phyloP scores from a whole-genome alignment of 1,140 invertebrate genomes.

The Campoletis sonorensis region DNA sequence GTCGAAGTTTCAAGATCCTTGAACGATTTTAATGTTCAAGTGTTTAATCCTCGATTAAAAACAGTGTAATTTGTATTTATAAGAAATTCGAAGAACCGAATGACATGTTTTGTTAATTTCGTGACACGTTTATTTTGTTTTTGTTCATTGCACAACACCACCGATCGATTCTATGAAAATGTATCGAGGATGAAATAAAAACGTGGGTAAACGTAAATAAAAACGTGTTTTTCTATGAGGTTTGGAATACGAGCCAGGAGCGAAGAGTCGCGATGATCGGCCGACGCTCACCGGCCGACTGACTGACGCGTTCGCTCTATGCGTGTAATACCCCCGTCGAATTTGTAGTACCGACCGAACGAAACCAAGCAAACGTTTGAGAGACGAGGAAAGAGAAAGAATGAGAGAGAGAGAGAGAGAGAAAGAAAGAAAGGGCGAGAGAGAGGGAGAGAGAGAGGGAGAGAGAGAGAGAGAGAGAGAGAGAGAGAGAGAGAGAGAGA shows the following conservation, averaged over 20 bases:
- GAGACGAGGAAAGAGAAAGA: background rate
- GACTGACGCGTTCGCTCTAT: constrained; percentile 35
- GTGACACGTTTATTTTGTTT: background rate
- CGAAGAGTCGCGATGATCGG: constrained; percentile 18
- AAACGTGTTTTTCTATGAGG: background rate
- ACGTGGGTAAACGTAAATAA: background rate
- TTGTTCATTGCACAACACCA: background rate
- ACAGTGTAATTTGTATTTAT: too few relatives aligned
- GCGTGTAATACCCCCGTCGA: constrained; percentile 28
- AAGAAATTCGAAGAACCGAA: background rate
- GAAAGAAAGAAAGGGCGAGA: background rate
- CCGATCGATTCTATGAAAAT: background rate
- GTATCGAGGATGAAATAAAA: background rate
- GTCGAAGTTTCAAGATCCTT: too few relatives aligned
- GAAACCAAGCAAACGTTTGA: constrained; percentile 2
- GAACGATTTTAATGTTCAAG: too few relatives aligned
- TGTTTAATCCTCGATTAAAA: too few relatives aligned
- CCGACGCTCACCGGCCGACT: constrained; percentile 40
- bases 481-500: background rate
- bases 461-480: background rate
- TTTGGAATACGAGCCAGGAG: background rate
- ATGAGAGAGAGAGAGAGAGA: background rate
- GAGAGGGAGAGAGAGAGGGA: background rate
- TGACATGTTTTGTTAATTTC: background rate
- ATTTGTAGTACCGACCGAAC: constrained; percentile 19